Base-by-base conservation (phyloP, 2,888 invertebrate genomes). In the Papilio elwesi region DNA sequence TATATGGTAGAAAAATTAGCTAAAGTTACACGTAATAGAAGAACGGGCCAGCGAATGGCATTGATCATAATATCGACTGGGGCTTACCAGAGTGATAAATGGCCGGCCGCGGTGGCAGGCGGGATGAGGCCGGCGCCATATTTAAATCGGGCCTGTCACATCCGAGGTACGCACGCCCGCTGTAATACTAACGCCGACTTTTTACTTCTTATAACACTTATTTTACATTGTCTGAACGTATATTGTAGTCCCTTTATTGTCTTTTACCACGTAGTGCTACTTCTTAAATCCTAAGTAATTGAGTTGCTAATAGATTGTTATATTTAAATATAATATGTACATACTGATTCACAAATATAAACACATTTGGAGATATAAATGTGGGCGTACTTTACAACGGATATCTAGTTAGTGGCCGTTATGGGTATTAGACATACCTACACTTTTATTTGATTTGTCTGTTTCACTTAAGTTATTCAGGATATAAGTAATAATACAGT, bases 11-110 rank as follows among this genome's bases (percentile, higher is more conserved):
- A 43, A 15, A 55, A 43, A 43, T 4, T n/a, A 15, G 15, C 36
- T 47, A 62, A 49, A 16, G 26, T 47, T 48, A 86, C 74, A 91
- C 80, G 87, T 74, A 80, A 85, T 87, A 78, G 76, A 80, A 15
- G 77, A 78, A 76, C 71, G 77, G 83, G 85, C 85, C 84, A 86
- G 89, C 87, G 90, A 90, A 87, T 89, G 89, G 90, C 93, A 93
- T 92, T 93, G 93, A 92, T 93, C 93, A 93, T 92, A 92, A 93
- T 93, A 93, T 93, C 92, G 92, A 87, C 91, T 90, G 90, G 91
- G 92, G 93, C 92, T 93, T 92, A 92, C 87, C 83, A 82, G 87
- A 86, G 90, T 93, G 93, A 93, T 93, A 93, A 92, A 93, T 93
- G 93, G 89, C 82, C 87, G 89, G 87, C 87, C 90, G 84, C 90